Conservation (phyloP, 2,113 vertebrate genomes). For the Cairina moschata region DNA sequence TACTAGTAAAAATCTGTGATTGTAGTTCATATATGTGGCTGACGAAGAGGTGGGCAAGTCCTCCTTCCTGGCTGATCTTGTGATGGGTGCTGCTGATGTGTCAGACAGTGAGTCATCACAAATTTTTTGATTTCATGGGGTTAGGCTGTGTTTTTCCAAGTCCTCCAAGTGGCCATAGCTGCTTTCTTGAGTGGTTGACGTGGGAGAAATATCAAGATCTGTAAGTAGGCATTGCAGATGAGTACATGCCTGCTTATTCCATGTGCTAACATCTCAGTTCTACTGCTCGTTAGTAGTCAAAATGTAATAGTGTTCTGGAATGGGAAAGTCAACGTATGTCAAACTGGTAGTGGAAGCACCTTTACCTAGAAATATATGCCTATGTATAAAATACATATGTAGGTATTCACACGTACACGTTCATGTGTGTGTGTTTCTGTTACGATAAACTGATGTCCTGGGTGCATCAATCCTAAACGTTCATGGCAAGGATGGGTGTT, state of each 20-base stretch:
- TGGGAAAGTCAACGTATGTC: conserved; percentile 20
- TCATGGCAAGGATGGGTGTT: neutral
- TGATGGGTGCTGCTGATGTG: neutral
- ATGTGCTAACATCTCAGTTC: neutral
- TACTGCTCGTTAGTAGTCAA: neutral
- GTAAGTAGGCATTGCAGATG: neutral
- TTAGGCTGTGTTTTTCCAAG: neutral
- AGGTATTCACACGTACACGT: neutral
- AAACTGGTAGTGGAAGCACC: neutral
- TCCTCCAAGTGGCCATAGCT: neutral
- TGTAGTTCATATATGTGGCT: neutral
- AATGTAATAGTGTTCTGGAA: neutral
- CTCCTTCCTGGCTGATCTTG: neutral
- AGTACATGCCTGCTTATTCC: neutral
- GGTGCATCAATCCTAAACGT: neutral
- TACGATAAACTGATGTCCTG: neutral
- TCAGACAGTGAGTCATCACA: conserved; percentile 37
- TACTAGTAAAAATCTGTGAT: neutral
- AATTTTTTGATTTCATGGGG: neutral
- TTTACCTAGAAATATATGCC: neutral
- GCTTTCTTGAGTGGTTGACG: neutral
- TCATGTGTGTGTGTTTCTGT: fast-evolving
- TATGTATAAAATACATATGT: neutral
- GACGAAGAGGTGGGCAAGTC: neutral
- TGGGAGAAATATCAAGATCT: conserved; percentile 37